Evolutionary conservation across 2,888 invertebrate species (phyloP).

Genomic region (Caenorhabditis uteleia): DNA sequence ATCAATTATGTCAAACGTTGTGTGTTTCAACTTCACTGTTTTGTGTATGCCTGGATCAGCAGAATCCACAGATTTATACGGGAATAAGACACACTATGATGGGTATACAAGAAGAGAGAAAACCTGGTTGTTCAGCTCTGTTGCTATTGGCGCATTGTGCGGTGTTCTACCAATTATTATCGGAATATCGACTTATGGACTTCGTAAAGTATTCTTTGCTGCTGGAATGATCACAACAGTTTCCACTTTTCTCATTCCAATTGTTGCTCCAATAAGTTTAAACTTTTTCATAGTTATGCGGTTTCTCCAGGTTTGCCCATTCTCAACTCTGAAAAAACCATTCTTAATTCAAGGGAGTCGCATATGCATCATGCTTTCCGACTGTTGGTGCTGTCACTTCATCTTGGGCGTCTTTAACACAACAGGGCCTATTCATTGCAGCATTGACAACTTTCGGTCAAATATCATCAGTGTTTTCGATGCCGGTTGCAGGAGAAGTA

Average conservation of each 20-base stretch:
- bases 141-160: constrained; percentile 65
- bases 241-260: constrained; percentile 45
- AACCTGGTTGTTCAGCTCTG: constrained; percentile 61
- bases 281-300: constrained; percentile 40
- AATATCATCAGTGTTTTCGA: constrained; percentile 47
- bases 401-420: constrained; percentile 46
- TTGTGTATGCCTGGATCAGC: constrained; percentile 56
- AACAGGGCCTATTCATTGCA: constrained; percentile 48
- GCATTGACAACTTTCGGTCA: constrained; percentile 51
- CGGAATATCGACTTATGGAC: constrained; percentile 56
- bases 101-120: constrained; percentile 59
- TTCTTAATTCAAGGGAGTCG: constrained; percentile 32
- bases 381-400: constrained; percentile 47
- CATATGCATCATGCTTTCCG: constrained; percentile 47
- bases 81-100: constrained; percentile 42
- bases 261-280: constrained; percentile 32
- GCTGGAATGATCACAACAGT: constrained; percentile 47
- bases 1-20: constrained; percentile 64
- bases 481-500: constrained; percentile 54
- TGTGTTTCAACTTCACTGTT: constrained; percentile 67
- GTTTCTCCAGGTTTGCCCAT: constrained; percentile 39
- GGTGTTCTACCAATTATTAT: constrained; percentile 62
- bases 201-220: constrained; percentile 49
- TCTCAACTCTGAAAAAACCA: background rate
- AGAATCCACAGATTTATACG: constrained; percentile 18